These are phyloP conservation scores for Alexandromys fortis DNA, from an alignment of 2,113 vertebrate species.

Conservation along the genomic window DNA sequence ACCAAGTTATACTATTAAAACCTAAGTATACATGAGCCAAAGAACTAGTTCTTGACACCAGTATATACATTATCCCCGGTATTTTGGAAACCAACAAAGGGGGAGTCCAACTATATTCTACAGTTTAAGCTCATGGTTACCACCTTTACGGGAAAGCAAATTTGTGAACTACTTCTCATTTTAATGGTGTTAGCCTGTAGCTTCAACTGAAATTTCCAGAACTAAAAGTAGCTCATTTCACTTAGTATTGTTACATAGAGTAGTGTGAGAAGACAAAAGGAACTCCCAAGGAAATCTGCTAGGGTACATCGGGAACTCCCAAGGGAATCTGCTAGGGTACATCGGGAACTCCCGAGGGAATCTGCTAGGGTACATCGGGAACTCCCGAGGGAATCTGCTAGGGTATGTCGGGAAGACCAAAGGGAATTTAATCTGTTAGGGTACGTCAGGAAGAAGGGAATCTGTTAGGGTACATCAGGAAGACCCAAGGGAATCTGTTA, in stretches of 20 bases:
- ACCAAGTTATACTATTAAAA: conserved; percentile 79
- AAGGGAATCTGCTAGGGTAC: conserved; percentile 25
- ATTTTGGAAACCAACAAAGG: conserved; percentile 79
- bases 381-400: no score
- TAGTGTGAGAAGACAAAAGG: conserved; percentile 80
- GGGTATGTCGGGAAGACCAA: neutral
- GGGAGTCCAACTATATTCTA: conserved; percentile 71
- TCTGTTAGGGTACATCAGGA: no score
- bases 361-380: no score
- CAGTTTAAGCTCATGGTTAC: conserved; percentile 72
- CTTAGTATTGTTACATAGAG: conserved; percentile 82
- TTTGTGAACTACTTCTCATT: conserved; percentile 70
- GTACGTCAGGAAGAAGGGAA: conserved; percentile 77
- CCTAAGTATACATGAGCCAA: conserved; percentile 79
- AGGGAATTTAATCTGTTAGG: conserved; percentile 80
- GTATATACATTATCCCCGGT: conserved; percentile 79
- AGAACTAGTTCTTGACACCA: conserved; percentile 79
- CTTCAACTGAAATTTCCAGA: conserved; percentile 80
- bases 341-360: conserved; percentile 56
- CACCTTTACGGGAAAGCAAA: conserved; percentile 81
- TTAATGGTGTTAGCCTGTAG: conserved; percentile 78
- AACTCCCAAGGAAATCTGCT: conserved; percentile 21
- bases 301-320: conserved; percentile 25
- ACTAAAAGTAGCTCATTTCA: conserved; percentile 86
- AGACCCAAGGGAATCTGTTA: no score